A percentile compares a stretch with the other conserved stretches of the same genome.
Evolutionary conservation across 2,797 vertebrate species (phyloP).

Genomic region (Xenentodon cancila): DNA sequence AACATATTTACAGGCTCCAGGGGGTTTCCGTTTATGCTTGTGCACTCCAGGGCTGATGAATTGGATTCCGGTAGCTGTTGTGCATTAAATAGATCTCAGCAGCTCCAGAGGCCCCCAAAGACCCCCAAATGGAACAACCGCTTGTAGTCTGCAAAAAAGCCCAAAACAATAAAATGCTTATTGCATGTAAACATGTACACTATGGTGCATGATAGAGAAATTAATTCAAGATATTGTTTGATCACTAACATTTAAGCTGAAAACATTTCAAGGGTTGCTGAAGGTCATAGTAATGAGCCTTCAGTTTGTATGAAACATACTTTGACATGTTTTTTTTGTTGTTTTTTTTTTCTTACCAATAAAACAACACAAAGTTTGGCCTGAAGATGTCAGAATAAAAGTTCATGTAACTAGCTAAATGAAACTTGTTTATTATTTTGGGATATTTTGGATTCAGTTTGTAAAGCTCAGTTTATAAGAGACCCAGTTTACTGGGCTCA

Average conservation of each 20-base stretch:
- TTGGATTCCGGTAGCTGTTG: constrained; percentile 52
- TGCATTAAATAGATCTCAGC: constrained; percentile 61
- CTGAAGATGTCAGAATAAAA: constrained; percentile 10
- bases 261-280: neutral
- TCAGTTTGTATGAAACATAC: too few relatives aligned
- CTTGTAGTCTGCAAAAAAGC: neutral
- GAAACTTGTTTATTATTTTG: constrained; percentile 5
- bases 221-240: neutral
- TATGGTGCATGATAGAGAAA: neutral
- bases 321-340: too few relatives aligned
- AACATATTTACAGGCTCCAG: constrained; percentile 68
- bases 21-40: constrained; percentile 68
- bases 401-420: neutral
- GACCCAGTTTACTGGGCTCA: neutral
- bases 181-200: constrained; percentile 12
- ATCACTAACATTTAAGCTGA: neutral
- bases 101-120: constrained; percentile 26
- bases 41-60: constrained; percentile 61
- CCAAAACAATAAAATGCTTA: neutral
- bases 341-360: neutral
- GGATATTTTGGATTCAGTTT: constrained; percentile 10
- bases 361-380: neutral
- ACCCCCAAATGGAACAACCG: constrained; percentile 26
- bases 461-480: constrained; percentile 2
- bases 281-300: too few relatives aligned